Conservation (phyloP, 1,140 invertebrate species). For the Mycetomoellerius zeteki region DNA sequence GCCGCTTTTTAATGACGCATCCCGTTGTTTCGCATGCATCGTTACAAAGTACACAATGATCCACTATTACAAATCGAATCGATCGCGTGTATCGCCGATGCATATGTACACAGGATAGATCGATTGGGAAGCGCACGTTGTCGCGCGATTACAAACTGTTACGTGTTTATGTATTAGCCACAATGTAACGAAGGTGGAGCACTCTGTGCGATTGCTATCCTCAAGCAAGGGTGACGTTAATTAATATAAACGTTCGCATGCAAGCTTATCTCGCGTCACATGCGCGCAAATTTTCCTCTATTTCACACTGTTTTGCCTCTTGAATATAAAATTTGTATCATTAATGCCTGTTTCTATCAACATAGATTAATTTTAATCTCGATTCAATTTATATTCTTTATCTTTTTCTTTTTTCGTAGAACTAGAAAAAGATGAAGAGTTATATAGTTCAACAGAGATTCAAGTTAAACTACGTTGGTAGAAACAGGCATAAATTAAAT, state of each 20-base stretch:
- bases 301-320: background rate
- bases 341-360: too few relatives aligned
- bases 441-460: too few relatives aligned
- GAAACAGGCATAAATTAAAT: background rate
- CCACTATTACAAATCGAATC: background rate
- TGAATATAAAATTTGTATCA: background rate
- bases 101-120: slow-evolving; percentile 16
- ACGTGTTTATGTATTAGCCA: background rate
- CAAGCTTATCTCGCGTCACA: background rate
- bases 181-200: background rate
- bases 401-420: too few relatives aligned
- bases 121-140: background rate
- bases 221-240: slow-evolving; percentile 53
- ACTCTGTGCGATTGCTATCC: slow-evolving; percentile 28
- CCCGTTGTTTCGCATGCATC: background rate
- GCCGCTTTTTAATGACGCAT: background rate
- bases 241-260: slow-evolving; percentile 9
- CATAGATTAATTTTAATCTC: too few relatives aligned
- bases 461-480: too few relatives aligned
- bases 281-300: background rate
- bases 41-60: slow-evolving; percentile 32
- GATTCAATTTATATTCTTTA: too few relatives aligned
- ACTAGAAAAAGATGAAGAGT: too few relatives aligned
- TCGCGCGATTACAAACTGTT: background rate
- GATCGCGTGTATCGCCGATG: slow-evolving; percentile 10